Base-by-base conservation (phyloP, 1,140 invertebrate species). In the Drosophila baimaii region DNA sequence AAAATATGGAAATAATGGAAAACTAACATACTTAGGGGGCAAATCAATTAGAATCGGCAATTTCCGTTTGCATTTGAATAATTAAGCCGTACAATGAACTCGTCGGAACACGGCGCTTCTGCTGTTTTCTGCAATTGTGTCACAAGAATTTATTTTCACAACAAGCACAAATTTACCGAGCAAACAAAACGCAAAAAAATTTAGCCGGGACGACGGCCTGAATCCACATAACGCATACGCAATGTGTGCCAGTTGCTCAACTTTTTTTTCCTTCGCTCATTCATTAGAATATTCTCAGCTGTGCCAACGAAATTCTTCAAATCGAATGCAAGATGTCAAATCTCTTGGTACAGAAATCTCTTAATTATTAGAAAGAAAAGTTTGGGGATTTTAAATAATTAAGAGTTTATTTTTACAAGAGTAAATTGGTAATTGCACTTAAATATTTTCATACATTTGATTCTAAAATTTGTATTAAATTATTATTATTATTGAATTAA, bases 91-190 rank as follows among this genome's bases (percentile, higher is more conserved):
- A 57, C 77, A 70, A 81, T 64, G 64, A 47, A 77, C 80, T 52
- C 63, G 39, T n/a, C 8, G 29, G 35, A 21, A 27, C 46, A 47
- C 46, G 47, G 49, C 19, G 49, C 13, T 52, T 33, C 17, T 49
- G 47, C 47, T n/a, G n/a, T n/a, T n/a, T 43, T 31, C 31, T 58
- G 72, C 64, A 88, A 88, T 79, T 88, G 83, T 86, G 83, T 83
- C 83, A 79, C 68, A 66, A 55, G 66, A 69, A 86, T 86, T 68
- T 86, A 86, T 88, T 86, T 86, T 88, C 66, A 86, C 74, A 79
- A 68, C 59, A 85, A 75, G 78, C 74, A 43, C 51, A 75, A 64
- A 79, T 65, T 58, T 39, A 27, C 37, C 73, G 37, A 59, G 46
- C 63, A 78, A 77, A 52, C 55, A 69, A 33, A 55, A 44, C 21